A percentile compares a stretch with the other conserved stretches of the same genome.
These are phyloP conservation scores for Caenorhabditis sp. DNA, from an alignment of 2,888 invertebrate species.

Conservation along the genomic window DNA sequence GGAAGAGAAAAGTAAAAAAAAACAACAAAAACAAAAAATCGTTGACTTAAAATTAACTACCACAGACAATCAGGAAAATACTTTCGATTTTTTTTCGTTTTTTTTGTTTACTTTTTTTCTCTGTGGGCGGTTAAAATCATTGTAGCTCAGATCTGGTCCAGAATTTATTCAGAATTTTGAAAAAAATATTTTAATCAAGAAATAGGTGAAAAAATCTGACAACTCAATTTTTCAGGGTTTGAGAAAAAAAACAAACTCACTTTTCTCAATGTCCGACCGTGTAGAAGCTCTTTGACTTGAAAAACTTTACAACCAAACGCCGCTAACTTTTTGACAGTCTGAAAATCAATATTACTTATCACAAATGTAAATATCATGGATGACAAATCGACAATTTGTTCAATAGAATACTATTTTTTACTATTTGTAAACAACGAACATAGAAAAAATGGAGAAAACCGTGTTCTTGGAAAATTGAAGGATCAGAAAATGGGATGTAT, in stretches of 20 bases:
- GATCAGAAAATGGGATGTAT: no score
- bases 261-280: conserved; percentile 77
- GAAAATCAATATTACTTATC: conserved; percentile 15
- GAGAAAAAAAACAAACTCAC: no score
- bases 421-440: no score
- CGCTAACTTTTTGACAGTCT: conserved; percentile 77
- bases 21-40: neutral
- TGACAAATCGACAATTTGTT: neutral
- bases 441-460: no score
- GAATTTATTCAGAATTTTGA: no score
- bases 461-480: no score
- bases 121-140: neutral
- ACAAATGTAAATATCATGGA: neutral
- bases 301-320: conserved; percentile 77
- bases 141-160: no score
- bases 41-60: neutral
- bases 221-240: no score
- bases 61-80: neutral
- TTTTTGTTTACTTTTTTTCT: neutral
- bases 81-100: neutral
- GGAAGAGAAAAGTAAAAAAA: neutral
- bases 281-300: conserved; percentile 77
- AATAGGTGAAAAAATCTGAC: no score
- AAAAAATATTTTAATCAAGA: no score
- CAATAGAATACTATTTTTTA: no score